Percentiles rank a stretch among this genome's conserved stretches.
Conservation (phyloP, 2,888 invertebrate genomes). For the Melinaea menophilus region DNA sequence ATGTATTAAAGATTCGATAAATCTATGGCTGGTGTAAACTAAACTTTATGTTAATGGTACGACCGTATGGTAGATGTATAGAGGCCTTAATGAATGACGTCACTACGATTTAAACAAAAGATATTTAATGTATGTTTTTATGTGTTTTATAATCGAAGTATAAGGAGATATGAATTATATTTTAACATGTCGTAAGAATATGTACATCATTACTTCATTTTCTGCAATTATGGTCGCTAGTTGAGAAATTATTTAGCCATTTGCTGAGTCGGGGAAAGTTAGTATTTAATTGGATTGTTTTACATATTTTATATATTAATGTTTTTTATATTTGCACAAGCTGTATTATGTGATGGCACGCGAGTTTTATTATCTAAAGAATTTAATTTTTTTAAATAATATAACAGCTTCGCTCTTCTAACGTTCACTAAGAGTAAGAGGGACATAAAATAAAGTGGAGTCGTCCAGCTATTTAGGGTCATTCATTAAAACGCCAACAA, state of each 20-base stretch:
- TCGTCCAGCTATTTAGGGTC: not conserved
- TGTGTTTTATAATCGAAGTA: not conserved
- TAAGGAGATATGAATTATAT: not conserved
- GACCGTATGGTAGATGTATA: too few relatives aligned
- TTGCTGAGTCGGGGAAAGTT: not conserved
- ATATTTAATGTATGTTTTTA: too few relatives aligned
- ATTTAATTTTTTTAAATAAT: conserved; percentile 12
- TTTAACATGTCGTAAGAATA: not conserved
- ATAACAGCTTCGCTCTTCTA: not conserved
- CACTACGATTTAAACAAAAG: too few relatives aligned
- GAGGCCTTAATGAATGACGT: too few relatives aligned
- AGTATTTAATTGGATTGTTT: not conserved
- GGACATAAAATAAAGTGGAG: not conserved
- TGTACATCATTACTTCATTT: not conserved
- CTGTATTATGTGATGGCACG: conserved; percentile 13
- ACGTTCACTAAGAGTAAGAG: not conserved
- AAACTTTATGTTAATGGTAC: too few relatives aligned
- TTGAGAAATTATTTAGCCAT: conserved; percentile 4
- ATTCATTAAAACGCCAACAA: conserved; percentile 4
- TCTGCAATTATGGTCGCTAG: conserved; percentile 3
- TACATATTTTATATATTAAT: not conserved
- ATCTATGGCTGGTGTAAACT: not conserved
- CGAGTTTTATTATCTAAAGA: conserved; percentile 18
- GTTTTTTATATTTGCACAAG: not conserved
- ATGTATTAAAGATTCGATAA: not conserved